Base-by-base conservation (phyloP, 2,888 invertebrate species). In the Mesoligia furuncula region DNA sequence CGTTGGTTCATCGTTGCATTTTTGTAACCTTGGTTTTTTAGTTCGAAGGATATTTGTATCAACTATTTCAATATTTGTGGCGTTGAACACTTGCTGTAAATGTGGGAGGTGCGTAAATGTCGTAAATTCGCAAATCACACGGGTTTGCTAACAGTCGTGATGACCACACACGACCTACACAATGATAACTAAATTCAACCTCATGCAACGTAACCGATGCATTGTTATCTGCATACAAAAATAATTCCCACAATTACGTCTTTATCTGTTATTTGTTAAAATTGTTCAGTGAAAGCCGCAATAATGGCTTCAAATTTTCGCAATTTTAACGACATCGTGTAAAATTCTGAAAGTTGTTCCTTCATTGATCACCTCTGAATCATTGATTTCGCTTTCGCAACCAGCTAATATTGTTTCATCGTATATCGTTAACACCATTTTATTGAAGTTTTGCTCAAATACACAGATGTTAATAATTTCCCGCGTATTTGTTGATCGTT, bases 211-310 rank as follows among this genome's bases (percentile, higher is more conserved):
- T 92, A 93, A 93, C 89, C 80, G 77, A 84, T 82, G 90, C 84
- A 93, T 94, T 94, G 93, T 94, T 92, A 87, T 87, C 85, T 82
- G 80, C 81, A 81, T 86, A 89, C 85, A 88, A 88, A 90, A 90
- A 83, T 80, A 64, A 83, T 93, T 94, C 94, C 84, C 93, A 94
- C 90, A 88, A 91, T 93, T 91, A 92, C 79, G 84, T 89, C 74
- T 91, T 90, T 90, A 91, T 90, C 86, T 83, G 80, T 79, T 80
- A 89, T 90, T 90, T 89, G 87, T 87, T 87, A 84, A 90, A 92
- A 91, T 90, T 90, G 85, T 89, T 89, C 77, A 89, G 90, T 86
- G 91, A 92, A 92, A 93, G 92, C 85, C 87, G 57, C 87, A 89
- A 89, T 90, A 86, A 84, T 81, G 82, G 70, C 66, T 48, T 67